Evolutionary conservation across 1,140 invertebrate species (phyloP).

Genomic region (Ceratoteleas bidentatus): DNA sequence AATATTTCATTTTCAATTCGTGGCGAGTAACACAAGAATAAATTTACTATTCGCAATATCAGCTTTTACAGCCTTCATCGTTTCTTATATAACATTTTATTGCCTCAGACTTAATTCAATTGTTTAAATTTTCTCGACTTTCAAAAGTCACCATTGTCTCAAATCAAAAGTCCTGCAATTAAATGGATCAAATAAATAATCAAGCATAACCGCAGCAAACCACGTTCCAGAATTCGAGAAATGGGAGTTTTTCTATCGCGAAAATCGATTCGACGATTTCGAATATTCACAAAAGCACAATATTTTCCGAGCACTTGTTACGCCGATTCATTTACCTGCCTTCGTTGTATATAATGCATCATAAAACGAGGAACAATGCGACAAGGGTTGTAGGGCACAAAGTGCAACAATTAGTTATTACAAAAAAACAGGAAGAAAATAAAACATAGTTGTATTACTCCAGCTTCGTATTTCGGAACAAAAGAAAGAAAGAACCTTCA

Average conservation of each 20-base stretch:
- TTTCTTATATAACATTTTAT: no score
- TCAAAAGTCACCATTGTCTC: no score
- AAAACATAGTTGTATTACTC: constrained; percentile 33
- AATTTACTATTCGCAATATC: no score
- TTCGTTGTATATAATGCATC: constrained; percentile 44
- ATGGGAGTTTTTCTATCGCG: constrained; percentile 48
- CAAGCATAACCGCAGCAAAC: no score
- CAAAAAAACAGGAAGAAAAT: constrained; percentile 12
- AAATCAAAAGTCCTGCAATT: no score
- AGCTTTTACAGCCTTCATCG: no score
- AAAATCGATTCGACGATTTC: constrained; percentile 23
- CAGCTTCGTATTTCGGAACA: constrained; percentile 47
- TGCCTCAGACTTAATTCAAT: no score
- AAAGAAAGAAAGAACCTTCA: constrained; percentile 30
- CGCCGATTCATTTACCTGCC: constrained; percentile 24
- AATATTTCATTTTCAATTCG: no score
- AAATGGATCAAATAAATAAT: no score
- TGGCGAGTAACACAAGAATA: no score
- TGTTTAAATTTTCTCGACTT: no score
- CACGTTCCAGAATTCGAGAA: constrained; percentile 26
- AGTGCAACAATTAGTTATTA: constrained; percentile 35
- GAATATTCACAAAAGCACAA: constrained; percentile 38
- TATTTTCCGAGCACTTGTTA: constrained; percentile 46
- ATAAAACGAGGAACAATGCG: constrained; percentile 17
- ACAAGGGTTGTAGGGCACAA: constrained; percentile 54